Conservation (phyloP, 2,888 invertebrate species). For the Euzophera pinguis region DNA sequence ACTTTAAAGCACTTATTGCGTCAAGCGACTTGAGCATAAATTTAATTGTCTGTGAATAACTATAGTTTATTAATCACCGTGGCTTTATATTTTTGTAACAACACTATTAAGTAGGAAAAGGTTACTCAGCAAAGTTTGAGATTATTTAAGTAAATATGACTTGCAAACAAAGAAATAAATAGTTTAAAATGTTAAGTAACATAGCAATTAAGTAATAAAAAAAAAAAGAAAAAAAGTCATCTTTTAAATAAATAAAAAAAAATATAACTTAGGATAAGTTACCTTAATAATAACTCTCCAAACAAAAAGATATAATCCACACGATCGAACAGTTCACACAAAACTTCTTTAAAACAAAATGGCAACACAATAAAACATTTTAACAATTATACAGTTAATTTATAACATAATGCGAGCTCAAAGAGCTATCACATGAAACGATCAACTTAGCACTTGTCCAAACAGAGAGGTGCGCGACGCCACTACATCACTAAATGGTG, state of each 20-base stretch:
- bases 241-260: background rate
- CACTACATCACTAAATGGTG: conserved; percentile 53
- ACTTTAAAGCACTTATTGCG: conserved; percentile 20
- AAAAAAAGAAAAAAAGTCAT: conserved; percentile 15
- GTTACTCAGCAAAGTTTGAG: background rate
- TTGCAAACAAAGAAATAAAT: background rate
- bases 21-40: conserved; percentile 18
- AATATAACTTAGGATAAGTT: too few relatives aligned
- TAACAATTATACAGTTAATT: conserved; percentile 68
- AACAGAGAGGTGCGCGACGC: conserved; percentile 56
- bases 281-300: conserved; percentile 30
- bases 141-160: too few relatives aligned
- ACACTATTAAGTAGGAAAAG: background rate
- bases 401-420: conserved; percentile 73
- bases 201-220: background rate
- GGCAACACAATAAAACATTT: conserved; percentile 59
- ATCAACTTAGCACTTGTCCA: conserved; percentile 78
- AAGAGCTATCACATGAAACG: conserved; percentile 74
- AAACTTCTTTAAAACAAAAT: conserved; percentile 45
- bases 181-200: too few relatives aligned
- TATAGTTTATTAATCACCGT: background rate
- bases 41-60: conserved; percentile 4
- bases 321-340: conserved; percentile 42
- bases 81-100: background rate
- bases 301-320: conserved; percentile 38